Conservation (phyloP, 2,888 invertebrate genomes). For the Metalampra italica region DNA sequence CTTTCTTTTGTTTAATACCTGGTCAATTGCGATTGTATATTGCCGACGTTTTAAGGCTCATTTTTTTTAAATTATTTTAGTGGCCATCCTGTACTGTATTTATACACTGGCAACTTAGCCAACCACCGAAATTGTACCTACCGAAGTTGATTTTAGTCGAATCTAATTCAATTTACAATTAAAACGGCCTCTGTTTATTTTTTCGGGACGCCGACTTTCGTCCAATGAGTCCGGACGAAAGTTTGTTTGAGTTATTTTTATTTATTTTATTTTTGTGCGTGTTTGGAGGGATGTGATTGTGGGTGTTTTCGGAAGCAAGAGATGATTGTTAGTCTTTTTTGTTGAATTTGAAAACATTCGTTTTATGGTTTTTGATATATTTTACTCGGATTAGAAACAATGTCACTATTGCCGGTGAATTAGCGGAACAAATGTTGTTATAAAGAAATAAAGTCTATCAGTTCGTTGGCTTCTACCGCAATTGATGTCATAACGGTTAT, state of each 20-base stretch:
- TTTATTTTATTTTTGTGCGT: constrained; percentile 26
- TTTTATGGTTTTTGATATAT: no score
- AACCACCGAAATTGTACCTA: constrained; percentile 40
- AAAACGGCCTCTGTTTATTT: constrained; percentile 64
- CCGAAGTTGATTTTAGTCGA: constrained; percentile 51
- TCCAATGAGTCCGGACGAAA: constrained; percentile 37
- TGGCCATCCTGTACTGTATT: not conserved
- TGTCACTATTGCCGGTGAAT: no score
- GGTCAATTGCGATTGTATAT: no score
- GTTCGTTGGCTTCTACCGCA: no score
- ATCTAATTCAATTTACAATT: constrained; percentile 75
- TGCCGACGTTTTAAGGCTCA: no score
- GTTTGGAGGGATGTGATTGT: constrained; percentile 17
- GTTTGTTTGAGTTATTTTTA: constrained; percentile 38
- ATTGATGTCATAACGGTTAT: no score
- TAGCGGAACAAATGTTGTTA: no score
- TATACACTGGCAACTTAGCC: constrained; percentile 21
- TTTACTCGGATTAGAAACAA: no score
- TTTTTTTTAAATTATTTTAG: not conserved
- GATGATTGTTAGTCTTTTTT: no score
- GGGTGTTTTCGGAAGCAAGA: not conserved
- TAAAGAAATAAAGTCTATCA: no score
- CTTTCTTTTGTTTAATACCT: no score
- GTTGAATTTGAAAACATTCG: no score
- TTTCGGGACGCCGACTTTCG: constrained; percentile 50